These are phyloP conservation scores for Erinaceus europaeus DNA, from an alignment of 2,113 vertebrate genomes.

Conservation along the genomic window DNA sequence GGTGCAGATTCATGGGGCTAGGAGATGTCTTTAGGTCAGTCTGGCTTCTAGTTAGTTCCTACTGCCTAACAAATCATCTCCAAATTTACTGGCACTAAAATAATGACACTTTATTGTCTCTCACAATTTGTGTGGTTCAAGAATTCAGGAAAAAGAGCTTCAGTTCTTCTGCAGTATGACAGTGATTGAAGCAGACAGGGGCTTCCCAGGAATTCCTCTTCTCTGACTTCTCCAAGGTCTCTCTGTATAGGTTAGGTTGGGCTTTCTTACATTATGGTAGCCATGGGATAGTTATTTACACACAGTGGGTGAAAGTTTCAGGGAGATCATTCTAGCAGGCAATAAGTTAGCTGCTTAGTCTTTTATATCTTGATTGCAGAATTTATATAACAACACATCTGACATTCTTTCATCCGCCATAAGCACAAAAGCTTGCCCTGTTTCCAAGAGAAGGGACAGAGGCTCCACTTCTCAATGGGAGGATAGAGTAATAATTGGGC, in stretches of 20 bases:
- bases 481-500: background rate
- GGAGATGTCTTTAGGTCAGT: background rate
- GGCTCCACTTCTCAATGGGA: background rate
- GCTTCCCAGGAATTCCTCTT: background rate
- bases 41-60: background rate
- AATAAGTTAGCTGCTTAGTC: background rate
- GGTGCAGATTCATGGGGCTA: background rate
- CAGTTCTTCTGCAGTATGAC: background rate
- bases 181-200: background rate
- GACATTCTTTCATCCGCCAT: background rate
- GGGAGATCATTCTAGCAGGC: background rate
- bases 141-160: background rate
- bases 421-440: background rate
- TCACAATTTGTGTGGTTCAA: background rate
- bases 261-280: background rate
- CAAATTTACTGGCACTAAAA: background rate
- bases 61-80: background rate
- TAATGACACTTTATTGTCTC: background rate
- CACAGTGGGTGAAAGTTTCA: background rate
- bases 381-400: background rate
- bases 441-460: background rate
- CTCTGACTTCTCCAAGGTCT: background rate
- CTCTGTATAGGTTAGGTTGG: background rate
- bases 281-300: background rate
- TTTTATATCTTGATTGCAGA: accelerated